A percentile compares a stretch with the other conserved stretches of the same genome.
Evolutionary conservation across 2,113 vertebrate genomes (phyloP).

Genomic region (Chlorodrepanis virens): DNA sequence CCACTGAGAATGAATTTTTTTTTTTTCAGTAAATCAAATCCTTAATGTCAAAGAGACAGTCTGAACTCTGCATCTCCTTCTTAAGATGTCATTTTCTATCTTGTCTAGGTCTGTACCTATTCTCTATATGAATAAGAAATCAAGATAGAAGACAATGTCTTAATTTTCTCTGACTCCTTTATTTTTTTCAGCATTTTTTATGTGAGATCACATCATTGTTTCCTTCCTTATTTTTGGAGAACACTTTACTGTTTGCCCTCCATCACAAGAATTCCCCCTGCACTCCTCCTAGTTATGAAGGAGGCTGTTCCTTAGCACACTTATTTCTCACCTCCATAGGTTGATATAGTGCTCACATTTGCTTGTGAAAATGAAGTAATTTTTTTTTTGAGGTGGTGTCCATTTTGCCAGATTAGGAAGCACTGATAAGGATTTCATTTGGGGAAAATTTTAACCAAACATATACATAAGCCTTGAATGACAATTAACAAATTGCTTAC

Average conservation of each 20-base stretch:
- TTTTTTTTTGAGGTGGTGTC: neutral
- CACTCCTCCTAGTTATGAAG: neutral
- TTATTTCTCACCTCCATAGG: neutral
- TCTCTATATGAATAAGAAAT: neutral
- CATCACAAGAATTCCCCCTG: neutral
- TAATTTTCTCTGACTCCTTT: neutral
- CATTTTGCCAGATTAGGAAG: neutral
- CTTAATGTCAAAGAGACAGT: neutral
- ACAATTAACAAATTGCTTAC: neutral
- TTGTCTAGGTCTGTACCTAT: neutral
- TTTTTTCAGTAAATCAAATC: neutral
- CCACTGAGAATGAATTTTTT: neutral
- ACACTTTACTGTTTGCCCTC: rapidly evolving
- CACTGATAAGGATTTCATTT: too few species aligned
- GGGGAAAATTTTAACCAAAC: neutral
- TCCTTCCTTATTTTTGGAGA: neutral
- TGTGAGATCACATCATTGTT: neutral
- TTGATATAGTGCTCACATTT: rapidly evolving
- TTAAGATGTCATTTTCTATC: neutral
- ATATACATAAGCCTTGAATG: neutral
- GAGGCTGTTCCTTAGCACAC: neutral
- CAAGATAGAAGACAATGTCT: neutral
- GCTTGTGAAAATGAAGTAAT: rapidly evolving
- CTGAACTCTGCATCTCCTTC: rapidly evolving
- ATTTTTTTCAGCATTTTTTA: neutral